Base-by-base conservation (phyloP, 2,888 invertebrate genomes). In the Muschampia plurimacula region DNA sequence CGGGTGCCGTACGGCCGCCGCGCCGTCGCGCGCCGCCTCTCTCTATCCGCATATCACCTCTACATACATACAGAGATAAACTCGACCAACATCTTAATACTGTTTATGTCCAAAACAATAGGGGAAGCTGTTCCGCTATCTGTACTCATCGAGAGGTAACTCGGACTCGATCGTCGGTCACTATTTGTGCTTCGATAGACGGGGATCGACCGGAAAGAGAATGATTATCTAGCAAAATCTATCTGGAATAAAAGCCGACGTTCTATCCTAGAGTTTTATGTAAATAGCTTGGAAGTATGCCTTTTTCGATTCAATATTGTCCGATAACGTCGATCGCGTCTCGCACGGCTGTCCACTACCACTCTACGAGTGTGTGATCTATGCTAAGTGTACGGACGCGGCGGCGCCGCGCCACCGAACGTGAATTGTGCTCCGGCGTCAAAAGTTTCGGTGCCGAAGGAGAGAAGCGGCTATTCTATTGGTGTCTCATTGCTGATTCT, bases 391-490 rank as follows among this genome's bases (percentile, higher is more conserved):
- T 78, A 78, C 82, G 82, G 83, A 79, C 80, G 81, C 79, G 73
- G 65, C 76, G 76, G 68, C 69, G 55, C 46, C 72, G 74, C 76
- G 59, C 67, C 68, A 69, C 62, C 68, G 64, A 71, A 72, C 80
- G 79, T 79, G 83, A 80, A 79, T 83, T 84, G 89, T 86, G 89
- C 90, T 87, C 88, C 92, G 91, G 90, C 92, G 88, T 88, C 90
- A 87, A 90, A 89, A 89, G 87, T 88, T 86, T 85, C 84, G 80
- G 92, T 91, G 92, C 90, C 92, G 90, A 90, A 87, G 90, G 92
- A 91, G 90, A 91, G 90, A 94, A 93, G 94, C 94, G 93, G 94
- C 94, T 94, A 94, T 92, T 86, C 93, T 95, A 94, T 93, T 94
- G 95, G 95, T 95, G 95, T 95, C 89, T 89, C 90, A 87, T 92